Evolutionary conservation across 2,888 invertebrate genomes (phyloP), one percentile per base, ranked within the genome.

Genomic region (Pristionchus arcanus): DNA sequence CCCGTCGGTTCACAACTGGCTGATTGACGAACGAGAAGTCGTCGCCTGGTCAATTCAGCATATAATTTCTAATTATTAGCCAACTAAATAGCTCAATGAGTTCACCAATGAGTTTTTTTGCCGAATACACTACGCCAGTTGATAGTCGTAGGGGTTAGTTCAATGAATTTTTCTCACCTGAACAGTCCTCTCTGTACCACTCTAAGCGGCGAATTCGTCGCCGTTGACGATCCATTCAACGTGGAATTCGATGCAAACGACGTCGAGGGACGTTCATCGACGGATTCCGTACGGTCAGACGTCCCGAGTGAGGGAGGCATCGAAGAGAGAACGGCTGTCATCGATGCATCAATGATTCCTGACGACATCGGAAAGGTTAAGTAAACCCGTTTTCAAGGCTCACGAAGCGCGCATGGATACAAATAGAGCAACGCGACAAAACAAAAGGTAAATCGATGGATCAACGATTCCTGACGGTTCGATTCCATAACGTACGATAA

Each of bases 1-100:
- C 37, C 53, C 28, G 87, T 42, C 25, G 87, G 87, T 49, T 87
- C 87, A 25, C 68, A 87, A 42, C 87, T 87, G 42, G 87, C 87
- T 11, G 87, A 87, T 28, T 87, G 87, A 31, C 87, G 66, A 25
- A 87, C 87, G 42, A 87, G 68, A 1, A 68, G n/a, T 9, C 53
- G n/a, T 2, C 68, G 1, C 42, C 84, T 85, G 31, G 13, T 83
- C 53, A 83, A 49, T n/a, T 34, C 34, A 19, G 7, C 25, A 28
- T 28, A 28, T n/a, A n/a, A n/a, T n/a, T n/a, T n/a, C n/a, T n/a
- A n/a, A n/a, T n/a, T n/a, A n/a, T n/a, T n/a, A n/a, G n/a, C n/a
- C n/a, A n/a, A n/a, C n/a, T n/a, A n/a, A n/a, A n/a, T n/a, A n/a
- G n/a, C n/a, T n/a, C n/a, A n/a, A n/a, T n/a, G n/a, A n/a, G n/a